Base-by-base conservation (phyloP, 2,888 invertebrate species). In the Gandaritis pyraliata region DNA sequence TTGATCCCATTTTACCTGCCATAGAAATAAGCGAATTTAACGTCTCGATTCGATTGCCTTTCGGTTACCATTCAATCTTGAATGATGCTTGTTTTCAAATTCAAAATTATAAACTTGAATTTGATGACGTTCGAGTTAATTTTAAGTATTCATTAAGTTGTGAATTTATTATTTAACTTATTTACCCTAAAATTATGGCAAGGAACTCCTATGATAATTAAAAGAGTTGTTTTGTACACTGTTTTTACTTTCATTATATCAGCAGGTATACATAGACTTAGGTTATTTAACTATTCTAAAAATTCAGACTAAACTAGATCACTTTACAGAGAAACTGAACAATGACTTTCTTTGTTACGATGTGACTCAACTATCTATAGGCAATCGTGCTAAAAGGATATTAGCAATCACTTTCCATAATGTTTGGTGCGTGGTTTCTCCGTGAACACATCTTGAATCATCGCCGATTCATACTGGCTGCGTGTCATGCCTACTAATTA, bases 91-190 rank as follows among this genome's bases (percentile, higher is more conserved):
- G 68, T 71, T 55, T 66, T 69, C 69, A 86, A 87, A 85, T 85
- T 82, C 75, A 64, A 88, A 88, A 85, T 80, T 84, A 70, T 6
- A 78, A 83, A 83, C 82, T 86, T 71, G 72, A 75, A 76, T 69
- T 68, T 64, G 59, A 75, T 76, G 86, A 78, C 85, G 87, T 85
- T 84, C 76, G 80, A 81, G 82, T 89, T 90, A 90, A 89, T 90
- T 90, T 89, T 91, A 90, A 90, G 89, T 89, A 87, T 90, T 90
- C 90, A 83, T 88, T 91, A 90, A 88, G 90, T 90, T 90, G 88
- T 90, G 88, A 89, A 87, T 87, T 89, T 88, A 88, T 90, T 90
- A 85, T 88, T 89, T 88, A 90, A 88, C 88, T 90, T 90, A 90
- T 91, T 89, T 88, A 90, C 82, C 64, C 84, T 90, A 85, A 92